phyloP scores from a whole-genome alignment of 2,888 invertebrate genomes.

The Automeris io region DNA sequence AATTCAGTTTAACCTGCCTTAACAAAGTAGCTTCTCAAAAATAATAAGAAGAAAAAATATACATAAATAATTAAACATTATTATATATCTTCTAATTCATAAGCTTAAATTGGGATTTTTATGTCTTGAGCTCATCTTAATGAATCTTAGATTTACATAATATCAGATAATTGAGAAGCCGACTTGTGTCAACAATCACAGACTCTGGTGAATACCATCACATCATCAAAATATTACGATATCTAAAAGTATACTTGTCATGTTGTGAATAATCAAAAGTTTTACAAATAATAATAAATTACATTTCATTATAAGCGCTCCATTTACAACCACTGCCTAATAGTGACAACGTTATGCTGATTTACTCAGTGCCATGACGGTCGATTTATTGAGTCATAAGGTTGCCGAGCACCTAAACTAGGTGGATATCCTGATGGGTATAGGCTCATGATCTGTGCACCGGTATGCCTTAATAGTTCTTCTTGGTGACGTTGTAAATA shows the following conservation, averaged over 20 bases:
- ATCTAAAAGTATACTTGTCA: conserved; percentile 38
- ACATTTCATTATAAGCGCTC: conserved; percentile 54
- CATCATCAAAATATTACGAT: conserved; percentile 14
- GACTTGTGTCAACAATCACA: conserved; percentile 33
- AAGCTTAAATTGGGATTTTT: not conserved
- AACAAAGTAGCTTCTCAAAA: too few species aligned
- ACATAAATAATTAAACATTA: conserved; percentile 1
- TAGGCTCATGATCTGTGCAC: conserved; percentile 79
- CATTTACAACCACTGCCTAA: conserved; percentile 27
- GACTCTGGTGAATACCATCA: conserved; percentile 24
- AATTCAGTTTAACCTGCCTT: too few species aligned
- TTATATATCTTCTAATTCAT: not conserved
- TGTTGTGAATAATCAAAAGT: conserved; percentile 41
- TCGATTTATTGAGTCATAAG: conserved; percentile 82
- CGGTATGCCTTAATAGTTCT: conserved; percentile 76
- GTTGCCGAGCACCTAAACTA: conserved; percentile 81
- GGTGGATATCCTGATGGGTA: conserved; percentile 81
- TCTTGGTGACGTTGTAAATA: conserved; percentile 81
- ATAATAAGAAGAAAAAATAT: too few species aligned
- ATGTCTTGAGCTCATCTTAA: not conserved
- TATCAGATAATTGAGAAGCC: conserved; percentile 25
- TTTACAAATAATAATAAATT: conserved; percentile 61
- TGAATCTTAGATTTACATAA: not conserved
- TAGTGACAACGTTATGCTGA: conserved; percentile 10
- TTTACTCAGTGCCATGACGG: conserved; percentile 81